Evolutionary conservation across 2,797 vertebrate genomes (phyloP).

Genomic region (Podarcis lilfordi): DNA sequence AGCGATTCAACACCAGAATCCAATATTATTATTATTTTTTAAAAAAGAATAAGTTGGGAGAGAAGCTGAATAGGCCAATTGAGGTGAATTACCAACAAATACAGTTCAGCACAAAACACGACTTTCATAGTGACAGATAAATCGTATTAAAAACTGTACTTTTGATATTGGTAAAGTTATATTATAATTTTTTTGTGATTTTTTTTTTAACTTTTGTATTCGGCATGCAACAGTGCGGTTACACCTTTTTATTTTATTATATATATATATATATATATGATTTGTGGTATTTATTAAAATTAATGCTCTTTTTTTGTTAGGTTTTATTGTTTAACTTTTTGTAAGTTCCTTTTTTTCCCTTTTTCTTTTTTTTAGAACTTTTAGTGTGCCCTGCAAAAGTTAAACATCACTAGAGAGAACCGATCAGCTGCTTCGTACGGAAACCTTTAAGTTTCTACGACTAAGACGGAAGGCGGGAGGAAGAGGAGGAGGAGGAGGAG

Average conservation of each 20-base stretch:
- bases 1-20: constrained; percentile 66
- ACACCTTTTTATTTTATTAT: constrained; percentile 52
- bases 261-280: not conserved
- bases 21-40: not conserved
- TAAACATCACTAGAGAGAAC: constrained; percentile 69
- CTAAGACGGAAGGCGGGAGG: constrained; percentile 61
- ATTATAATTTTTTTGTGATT: constrained; percentile 67
- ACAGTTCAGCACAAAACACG: constrained; percentile 80
- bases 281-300: constrained; percentile 50
- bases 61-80: constrained; percentile 74
- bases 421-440: constrained; percentile 64
- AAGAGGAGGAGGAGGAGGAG: not conserved
- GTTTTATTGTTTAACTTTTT: not conserved
- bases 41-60: constrained; percentile 47
- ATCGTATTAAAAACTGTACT: constrained; percentile 74
- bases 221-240: constrained; percentile 83
- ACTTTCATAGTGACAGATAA: constrained; percentile 77
- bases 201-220: constrained; percentile 71
- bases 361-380: constrained; percentile 39
- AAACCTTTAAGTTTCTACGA: constrained; percentile 71
- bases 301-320: constrained; percentile 45
- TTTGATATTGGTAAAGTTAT: constrained; percentile 73
- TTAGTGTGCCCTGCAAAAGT: constrained; percentile 72
- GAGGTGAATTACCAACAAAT: constrained; percentile 74
- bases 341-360: not conserved